Evolutionary conservation across 2,113 vertebrate genomes (phyloP).

Genomic region (Fregata magnificens): DNA sequence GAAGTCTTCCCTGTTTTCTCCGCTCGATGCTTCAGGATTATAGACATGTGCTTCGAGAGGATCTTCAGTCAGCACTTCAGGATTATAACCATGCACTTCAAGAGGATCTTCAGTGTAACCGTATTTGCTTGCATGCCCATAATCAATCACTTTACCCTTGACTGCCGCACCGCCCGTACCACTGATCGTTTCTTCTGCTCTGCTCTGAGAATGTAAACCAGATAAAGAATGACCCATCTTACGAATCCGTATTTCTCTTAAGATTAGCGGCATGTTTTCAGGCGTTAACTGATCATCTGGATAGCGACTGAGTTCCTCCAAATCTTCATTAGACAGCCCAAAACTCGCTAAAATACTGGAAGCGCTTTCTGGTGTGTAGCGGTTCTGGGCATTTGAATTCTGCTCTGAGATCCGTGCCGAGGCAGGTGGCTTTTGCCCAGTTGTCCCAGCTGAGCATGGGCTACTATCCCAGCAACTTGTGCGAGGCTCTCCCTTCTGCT

Average conservation of each 20-base stretch:
- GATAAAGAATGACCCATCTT: slow-evolving; percentile 77
- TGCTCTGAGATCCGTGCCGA: slow-evolving; percentile 32
- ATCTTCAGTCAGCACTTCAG: slow-evolving; percentile 64
- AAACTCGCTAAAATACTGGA: slow-evolving; percentile 89
- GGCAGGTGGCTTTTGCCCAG: slow-evolving; percentile 29
- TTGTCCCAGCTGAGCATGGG: background rate
- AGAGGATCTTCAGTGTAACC: slow-evolving; percentile 74
- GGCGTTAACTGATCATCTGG: slow-evolving; percentile 91
- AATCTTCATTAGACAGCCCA: slow-evolving; percentile 90
- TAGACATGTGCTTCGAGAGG: slow-evolving; percentile 65
- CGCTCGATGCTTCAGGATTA: slow-evolving; percentile 42
- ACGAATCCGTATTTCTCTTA: slow-evolving; percentile 87
- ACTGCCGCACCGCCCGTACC: slow-evolving; percentile 66
- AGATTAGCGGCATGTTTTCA: slow-evolving; percentile 89
- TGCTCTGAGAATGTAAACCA: slow-evolving; percentile 26
- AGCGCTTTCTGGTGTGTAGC: slow-evolving; percentile 89
- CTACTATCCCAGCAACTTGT: slow-evolving; percentile 55
- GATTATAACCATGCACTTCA: slow-evolving; percentile 59
- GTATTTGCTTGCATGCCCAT: slow-evolving; percentile 90
- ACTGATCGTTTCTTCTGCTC: slow-evolving; percentile 60
- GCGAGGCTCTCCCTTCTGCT: slow-evolving; percentile 66
- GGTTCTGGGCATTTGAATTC: slow-evolving; percentile 61
- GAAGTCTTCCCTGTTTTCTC: slow-evolving; percentile 67
- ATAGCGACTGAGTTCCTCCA: slow-evolving; percentile 89
- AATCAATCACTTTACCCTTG: slow-evolving; percentile 90